These are phyloP conservation scores for Philopedon plagiatum DNA, from an alignment of 2,888 invertebrate genomes.

Conservation along the genomic window DNA sequence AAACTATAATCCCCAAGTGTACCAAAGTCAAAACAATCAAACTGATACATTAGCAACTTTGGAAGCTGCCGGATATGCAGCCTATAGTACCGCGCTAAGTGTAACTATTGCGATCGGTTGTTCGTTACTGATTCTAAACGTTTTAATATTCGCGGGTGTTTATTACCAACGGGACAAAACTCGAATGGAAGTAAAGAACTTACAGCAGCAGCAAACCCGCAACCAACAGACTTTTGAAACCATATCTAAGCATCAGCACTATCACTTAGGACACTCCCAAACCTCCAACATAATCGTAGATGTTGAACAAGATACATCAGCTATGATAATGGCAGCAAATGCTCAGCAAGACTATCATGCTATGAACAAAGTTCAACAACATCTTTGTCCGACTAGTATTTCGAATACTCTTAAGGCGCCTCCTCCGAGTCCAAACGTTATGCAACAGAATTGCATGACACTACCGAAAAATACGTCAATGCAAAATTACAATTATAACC, in stretches of 20 bases:
- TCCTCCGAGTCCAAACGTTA: slow-evolving; percentile 72
- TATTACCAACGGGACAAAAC: slow-evolving; percentile 87
- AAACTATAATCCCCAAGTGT: slow-evolving; percentile 71
- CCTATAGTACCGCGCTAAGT: slow-evolving; percentile 82
- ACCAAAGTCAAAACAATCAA: slow-evolving; percentile 74
- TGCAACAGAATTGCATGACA: slow-evolving; percentile 70
- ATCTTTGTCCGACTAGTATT: slow-evolving; percentile 70
- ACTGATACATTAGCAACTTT: slow-evolving; percentile 84
- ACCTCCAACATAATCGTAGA: slow-evolving; percentile 88
- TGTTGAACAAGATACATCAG: slow-evolving; percentile 81
- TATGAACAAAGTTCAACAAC: slow-evolving; percentile 72
- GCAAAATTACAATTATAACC: slow-evolving; percentile 65
- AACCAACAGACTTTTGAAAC: slow-evolving; percentile 78
- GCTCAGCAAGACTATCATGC: slow-evolving; percentile 69
- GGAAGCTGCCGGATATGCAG: slow-evolving; percentile 84
- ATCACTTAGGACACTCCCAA: slow-evolving; percentile 82
- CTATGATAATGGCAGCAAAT: slow-evolving; percentile 73
- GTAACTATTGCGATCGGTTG: slow-evolving; percentile 88
- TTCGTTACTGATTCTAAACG: slow-evolving; percentile 84
- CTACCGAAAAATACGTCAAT: slow-evolving; percentile 71
- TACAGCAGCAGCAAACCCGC: slow-evolving; percentile 84
- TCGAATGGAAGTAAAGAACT: slow-evolving; percentile 82
- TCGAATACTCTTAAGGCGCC: slow-evolving; percentile 75
- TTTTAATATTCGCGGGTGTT: slow-evolving; percentile 87
- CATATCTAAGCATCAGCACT: slow-evolving; percentile 86